Conservation (phyloP, 2,113 vertebrate genomes). For the Hypanus sabinus region DNA sequence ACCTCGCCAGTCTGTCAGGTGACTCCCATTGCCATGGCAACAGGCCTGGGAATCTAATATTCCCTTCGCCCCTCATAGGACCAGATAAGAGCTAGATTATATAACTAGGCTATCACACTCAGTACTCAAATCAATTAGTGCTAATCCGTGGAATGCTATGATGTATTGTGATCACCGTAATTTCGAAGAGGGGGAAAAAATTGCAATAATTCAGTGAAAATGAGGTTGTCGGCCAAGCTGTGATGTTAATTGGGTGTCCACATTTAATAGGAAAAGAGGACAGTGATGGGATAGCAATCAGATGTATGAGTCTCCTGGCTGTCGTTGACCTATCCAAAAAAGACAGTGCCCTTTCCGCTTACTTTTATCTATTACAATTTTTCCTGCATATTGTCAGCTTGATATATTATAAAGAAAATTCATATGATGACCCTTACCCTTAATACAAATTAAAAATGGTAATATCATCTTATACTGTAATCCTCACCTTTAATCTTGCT, state of each 20-base stretch:
- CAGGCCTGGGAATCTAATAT: constrained; percentile 88
- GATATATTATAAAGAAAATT: constrained; percentile 97
- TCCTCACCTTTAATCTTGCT: constrained; percentile 37
- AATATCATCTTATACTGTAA: constrained; percentile 37
- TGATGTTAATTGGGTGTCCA: constrained; percentile 98
- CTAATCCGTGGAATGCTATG: constrained; percentile 76
- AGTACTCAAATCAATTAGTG: constrained; percentile 86
- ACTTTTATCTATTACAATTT: constrained; percentile 89
- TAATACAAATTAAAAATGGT: constrained; percentile 82
- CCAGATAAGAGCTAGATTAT: constrained; percentile 81
- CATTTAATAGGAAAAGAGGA: constrained; percentile 96
- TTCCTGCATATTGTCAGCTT: constrained; percentile 94
- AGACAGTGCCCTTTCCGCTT: constrained; percentile 94
- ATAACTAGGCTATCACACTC: constrained; percentile 70
- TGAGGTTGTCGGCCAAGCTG: constrained; percentile 73
- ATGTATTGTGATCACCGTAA: constrained; percentile 76
- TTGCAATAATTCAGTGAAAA: constrained; percentile 93
- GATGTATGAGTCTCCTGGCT: constrained; percentile 96
- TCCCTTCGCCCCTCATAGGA: constrained; percentile 75
- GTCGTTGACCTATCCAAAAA: constrained; percentile 98
- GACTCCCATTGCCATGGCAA: constrained; percentile 72
- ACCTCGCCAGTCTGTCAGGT: constrained; percentile 73
- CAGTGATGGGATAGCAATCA: constrained; percentile 73
- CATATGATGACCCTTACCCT: constrained; percentile 98
- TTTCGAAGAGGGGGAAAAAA: constrained; percentile 71